Base-by-base conservation (phyloP, 1,140 invertebrate species). In the Planococcus citri region DNA sequence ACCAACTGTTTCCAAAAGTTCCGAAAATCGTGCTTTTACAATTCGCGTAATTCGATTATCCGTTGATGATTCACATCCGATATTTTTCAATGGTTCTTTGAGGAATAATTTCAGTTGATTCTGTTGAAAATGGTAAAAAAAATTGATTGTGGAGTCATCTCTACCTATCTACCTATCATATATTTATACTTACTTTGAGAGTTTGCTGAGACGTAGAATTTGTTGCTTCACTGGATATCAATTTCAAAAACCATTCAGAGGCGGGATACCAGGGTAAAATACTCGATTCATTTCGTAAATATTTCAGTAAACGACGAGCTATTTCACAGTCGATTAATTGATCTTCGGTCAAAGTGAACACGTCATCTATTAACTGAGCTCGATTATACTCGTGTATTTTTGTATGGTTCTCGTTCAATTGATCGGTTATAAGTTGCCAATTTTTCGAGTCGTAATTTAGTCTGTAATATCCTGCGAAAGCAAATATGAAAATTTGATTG, bases 361-460 rank as follows among this genome's bases (percentile, higher is more conserved):
- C 78, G 71, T 85, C 83, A 70, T 83, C 82, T 14, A 84, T 73
- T 1, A 90, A 77, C 73, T 89, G 86, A 0, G 85, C 87, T 74
- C 87, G 79, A 73, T 89, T 86, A 9, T 80, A 75, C 1, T 76
- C 71, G 68, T 81, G 76, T 27, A 85, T 82, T 74, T 78, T 70
- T 37, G 76, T 72, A 17, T 77, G 79, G 70, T 79, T 75, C 0
- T 72, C 69, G 6, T 75, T 71, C n/a, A 87, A 73, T 24, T 82
- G 79, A 0, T 77, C 68, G 1, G 77, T 77, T 10, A 87, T 74
- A n/a, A 82, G 73, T 24, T 79, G 75, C 86, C 86, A 87, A 75
- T 85, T 86, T 25, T 78, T 74, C 14, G 73, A 64, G 70, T 87
- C 85, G 75, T 87, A 87, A 75, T 87, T 86, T 0, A 87, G 84